phyloP scores from a whole-genome alignment of 2,797 vertebrate genomes.

The Tapirus indicus region DNA sequence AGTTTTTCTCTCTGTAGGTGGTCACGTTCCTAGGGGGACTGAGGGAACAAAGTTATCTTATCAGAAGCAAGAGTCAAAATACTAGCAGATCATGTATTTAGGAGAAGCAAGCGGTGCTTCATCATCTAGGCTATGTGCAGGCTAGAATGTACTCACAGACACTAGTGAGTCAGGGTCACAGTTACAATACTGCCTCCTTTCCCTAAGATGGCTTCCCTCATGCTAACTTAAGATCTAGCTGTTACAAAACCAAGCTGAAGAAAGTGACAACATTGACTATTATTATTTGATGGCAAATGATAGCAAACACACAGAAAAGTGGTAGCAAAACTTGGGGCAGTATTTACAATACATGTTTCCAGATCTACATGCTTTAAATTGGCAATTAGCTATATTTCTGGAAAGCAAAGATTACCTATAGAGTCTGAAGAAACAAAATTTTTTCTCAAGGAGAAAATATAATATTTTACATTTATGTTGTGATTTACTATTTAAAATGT shows the following conservation, averaged over 20 bases:
- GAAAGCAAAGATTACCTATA: background rate
- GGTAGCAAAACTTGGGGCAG: background rate
- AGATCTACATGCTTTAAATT: background rate
- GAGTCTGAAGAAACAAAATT: background rate
- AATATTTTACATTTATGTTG: background rate
- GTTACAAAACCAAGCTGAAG: background rate
- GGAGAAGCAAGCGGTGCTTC: too few relatives aligned
- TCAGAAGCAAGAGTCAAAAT: too few relatives aligned
- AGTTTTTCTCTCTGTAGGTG: too few relatives aligned
- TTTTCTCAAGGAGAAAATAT: background rate
- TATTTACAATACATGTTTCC: background rate
- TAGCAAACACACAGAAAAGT: background rate
- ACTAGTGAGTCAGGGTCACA: too few relatives aligned
- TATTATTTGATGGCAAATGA: background rate
- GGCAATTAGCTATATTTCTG: background rate
- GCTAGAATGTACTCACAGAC: too few relatives aligned
- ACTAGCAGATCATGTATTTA: too few relatives aligned
- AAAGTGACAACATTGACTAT: background rate
- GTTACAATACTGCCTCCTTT: too few relatives aligned
- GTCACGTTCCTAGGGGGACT: too few relatives aligned
- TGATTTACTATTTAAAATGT: background rate
- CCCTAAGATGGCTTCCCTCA: too few relatives aligned
- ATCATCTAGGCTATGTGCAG: too few relatives aligned
- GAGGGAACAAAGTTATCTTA: too few relatives aligned
- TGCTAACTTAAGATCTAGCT: too few relatives aligned